Evolutionary conservation across 2,113 vertebrate genomes (phyloP).

Genomic region (Thamnophis sirtalis): DNA sequence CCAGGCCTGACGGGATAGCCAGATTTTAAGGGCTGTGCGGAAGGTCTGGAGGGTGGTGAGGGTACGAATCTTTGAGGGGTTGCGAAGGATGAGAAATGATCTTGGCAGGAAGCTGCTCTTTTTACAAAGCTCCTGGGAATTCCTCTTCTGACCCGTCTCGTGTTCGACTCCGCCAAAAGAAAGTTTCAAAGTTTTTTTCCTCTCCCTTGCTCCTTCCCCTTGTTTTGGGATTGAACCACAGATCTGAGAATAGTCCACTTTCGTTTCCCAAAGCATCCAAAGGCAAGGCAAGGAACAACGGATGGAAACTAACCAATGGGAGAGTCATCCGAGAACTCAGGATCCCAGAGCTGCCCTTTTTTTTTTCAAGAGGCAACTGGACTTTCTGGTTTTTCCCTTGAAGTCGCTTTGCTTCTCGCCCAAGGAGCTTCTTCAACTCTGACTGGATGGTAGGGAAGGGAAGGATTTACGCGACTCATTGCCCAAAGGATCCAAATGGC

Average conservation of each 20-base stretch:
- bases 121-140: neutral
- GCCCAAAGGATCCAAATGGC: too few species aligned
- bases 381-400: too few species aligned
- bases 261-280: neutral
- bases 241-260: neutral
- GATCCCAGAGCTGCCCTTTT: too few species aligned
- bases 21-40: too few species aligned
- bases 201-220: neutral
- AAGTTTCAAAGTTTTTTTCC: neutral
- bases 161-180: neutral
- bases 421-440: too few species aligned
- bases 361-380: too few species aligned
- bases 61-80: neutral
- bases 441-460: too few species aligned
- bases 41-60: too few species aligned
- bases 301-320: neutral
- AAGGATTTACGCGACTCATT: too few species aligned
- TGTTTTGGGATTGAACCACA: neutral
- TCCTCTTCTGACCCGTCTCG: neutral
- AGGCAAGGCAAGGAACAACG: neutral
- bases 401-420: too few species aligned
- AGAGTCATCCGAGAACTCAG: neutral
- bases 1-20: too few species aligned
- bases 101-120: neutral
- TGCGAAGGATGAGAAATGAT: neutral